A percentile compares a stretch with the other conserved stretches of the same genome.
Evolutionary conservation across 2,113 vertebrate genomes (phyloP).

Genomic region (Oceanodroma tethys): DNA sequence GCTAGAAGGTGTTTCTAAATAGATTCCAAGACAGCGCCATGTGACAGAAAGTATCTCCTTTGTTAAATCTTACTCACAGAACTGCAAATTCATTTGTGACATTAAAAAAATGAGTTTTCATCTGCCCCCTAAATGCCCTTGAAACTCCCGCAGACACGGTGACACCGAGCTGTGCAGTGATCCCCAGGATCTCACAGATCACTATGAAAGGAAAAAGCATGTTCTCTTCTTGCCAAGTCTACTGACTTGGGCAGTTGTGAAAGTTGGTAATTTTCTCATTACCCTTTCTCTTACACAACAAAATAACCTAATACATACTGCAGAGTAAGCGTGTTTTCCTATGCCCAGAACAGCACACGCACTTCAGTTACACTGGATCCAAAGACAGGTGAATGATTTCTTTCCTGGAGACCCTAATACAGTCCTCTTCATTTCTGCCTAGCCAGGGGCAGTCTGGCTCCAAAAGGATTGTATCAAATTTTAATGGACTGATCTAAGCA

Average conservation of each 20-base stretch:
- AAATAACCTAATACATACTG: neutral
- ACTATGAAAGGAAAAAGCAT: neutral
- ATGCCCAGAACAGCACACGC: neutral
- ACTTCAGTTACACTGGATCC: neutral
- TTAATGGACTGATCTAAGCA: neutral
- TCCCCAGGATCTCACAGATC: neutral
- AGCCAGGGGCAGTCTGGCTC: neutral
- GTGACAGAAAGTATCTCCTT: neutral
- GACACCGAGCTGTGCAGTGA: neutral
- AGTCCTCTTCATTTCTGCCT: neutral
- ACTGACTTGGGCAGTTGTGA: neutral
- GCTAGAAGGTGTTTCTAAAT: neutral
- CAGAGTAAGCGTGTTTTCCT: neutral
- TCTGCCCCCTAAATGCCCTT: neutral
- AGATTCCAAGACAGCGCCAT: neutral
- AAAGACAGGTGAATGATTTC: neutral
- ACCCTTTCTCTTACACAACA: neutral
- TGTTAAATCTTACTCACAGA: neutral
- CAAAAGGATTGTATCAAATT: neutral
- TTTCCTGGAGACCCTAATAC: neutral
- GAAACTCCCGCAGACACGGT: accelerated
- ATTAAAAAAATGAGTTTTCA: neutral
- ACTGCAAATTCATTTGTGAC: neutral
- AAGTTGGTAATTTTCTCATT: neutral
- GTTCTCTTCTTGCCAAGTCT: neutral